phyloP scores from a whole-genome alignment of 1,140 invertebrate species.

The Bombus difficillimus region DNA sequence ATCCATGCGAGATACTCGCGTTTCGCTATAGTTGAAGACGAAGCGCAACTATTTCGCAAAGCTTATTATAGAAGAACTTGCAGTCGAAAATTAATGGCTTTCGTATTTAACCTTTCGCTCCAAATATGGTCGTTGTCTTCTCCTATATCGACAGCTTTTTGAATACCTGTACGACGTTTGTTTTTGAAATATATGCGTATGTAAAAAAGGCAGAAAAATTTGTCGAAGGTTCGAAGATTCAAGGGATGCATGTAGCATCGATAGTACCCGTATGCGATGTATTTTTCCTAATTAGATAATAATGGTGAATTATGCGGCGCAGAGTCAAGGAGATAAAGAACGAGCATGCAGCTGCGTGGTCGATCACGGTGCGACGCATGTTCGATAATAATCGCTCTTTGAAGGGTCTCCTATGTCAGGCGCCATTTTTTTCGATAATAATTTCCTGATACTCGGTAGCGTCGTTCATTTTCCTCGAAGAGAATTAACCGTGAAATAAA shows the following conservation, averaged over 20 bases:
- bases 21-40: no score
- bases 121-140: no score
- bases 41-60: no score
- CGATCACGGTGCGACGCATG: constrained; percentile 43
- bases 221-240: not conserved
- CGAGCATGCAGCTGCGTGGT: constrained; percentile 39
- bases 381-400: constrained; percentile 39
- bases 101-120: no score
- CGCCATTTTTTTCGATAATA: constrained; percentile 7
- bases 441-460: not conserved
- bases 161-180: no score
- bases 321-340: not conserved
- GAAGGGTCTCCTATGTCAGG: constrained; percentile 24
- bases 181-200: no score
- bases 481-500: not conserved
- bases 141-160: no score
- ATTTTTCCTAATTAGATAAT: constrained; percentile 43
- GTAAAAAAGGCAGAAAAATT: not conserved
- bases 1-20: no score
- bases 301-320: constrained; percentile 1
- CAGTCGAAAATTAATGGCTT: no score
- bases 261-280: constrained; percentile 33
- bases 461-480: no score
- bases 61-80: no score
- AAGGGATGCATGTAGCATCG: not conserved